Evolutionary conservation across 2,113 vertebrate genomes (phyloP), one percentile per base, ranked within the genome.

Genomic region (Pavo muticus): DNA sequence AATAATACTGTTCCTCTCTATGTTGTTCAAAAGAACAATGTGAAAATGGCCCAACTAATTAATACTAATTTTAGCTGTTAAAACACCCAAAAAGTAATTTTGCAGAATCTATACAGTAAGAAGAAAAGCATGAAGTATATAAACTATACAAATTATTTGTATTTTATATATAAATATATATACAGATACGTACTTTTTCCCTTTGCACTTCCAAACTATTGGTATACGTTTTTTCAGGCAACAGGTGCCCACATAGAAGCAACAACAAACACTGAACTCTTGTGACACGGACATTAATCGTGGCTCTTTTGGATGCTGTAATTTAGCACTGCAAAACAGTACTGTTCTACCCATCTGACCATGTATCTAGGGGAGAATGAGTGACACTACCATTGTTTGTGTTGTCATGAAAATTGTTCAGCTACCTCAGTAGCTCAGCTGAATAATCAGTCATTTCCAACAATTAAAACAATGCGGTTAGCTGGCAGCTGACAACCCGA

Each of bases 361-460:
- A 65, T 0, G 11, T 44, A 39, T 70, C 64, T n/a, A 50, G 35
- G 32, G 71, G 64, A 65, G 60, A 64, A 47, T 56, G 93, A 93
- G 63, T 60, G 84, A 40, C 88, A 72, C 39, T 5, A 15, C 73
- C 78, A 69, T 68, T 91, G 81, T 91, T 83, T 91, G 90, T 86
- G 76, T 25, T 90, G 87, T 70, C 11, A 4, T 42, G 47, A 68
- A 54, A 68, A 69, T 40, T 76, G 84, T 59, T 80, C 93, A 32
- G 25, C 54, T 86, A 88, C 92, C 80, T 88, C 90, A 7, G 80
- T 24, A 57, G 72, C 94, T 95, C 86, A 84, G 92, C 90, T 91
- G 92, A 81, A 81, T 54, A 73, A 93, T 84, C 88, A 82, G 12
- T 77, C 91, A 91, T 65, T 86, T 68, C 79, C 68, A 73, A 81